A percentile compares a stretch with the other conserved stretches of the same genome.
phyloP scores from a whole-genome alignment of 2,888 invertebrate genomes.

The Ferdinandea cuprea region DNA sequence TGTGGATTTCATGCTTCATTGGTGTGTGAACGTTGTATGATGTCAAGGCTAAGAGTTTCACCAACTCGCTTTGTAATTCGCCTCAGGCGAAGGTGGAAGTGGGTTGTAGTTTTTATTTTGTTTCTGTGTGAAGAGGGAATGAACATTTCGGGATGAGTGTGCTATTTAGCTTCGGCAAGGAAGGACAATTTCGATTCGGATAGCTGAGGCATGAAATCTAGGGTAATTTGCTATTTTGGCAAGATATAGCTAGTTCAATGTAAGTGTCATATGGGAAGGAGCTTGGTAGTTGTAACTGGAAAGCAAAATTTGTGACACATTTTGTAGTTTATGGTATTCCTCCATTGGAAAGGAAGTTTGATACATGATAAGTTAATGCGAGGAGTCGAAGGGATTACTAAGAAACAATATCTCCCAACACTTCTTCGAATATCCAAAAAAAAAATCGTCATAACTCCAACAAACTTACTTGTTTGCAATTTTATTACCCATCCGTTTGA shows the following conservation, averaged over 20 bases:
- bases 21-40: slow-evolving; percentile 62
- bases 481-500: slow-evolving; percentile 28
- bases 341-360: slow-evolving; percentile 2
- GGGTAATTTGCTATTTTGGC: slow-evolving; percentile 43
- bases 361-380: slow-evolving; percentile 1
- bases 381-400: slow-evolving; percentile 15
- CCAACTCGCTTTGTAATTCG: slow-evolving; percentile 22
- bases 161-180: slow-evolving; percentile 23
- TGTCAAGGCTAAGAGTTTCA: slow-evolving; percentile 61
- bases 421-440: neutral
- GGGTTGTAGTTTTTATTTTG: neutral
- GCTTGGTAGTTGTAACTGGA: slow-evolving; percentile 6
- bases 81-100: neutral
- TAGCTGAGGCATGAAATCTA: slow-evolving; percentile 64
- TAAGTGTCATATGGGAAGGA: slow-evolving; percentile 13
- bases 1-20: slow-evolving; percentile 57
- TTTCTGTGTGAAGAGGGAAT: neutral
- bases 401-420: neutral
- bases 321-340: slow-evolving; percentile 6
- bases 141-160: slow-evolving; percentile 39
- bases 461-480: slow-evolving; percentile 12
- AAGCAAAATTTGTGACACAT: slow-evolving; percentile 10
- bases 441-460: neutral
- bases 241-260: slow-evolving; percentile 20
- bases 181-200: slow-evolving; percentile 22